phyloP scores from a whole-genome alignment of 2,888 invertebrate species.

The Agrochola macilenta region DNA sequence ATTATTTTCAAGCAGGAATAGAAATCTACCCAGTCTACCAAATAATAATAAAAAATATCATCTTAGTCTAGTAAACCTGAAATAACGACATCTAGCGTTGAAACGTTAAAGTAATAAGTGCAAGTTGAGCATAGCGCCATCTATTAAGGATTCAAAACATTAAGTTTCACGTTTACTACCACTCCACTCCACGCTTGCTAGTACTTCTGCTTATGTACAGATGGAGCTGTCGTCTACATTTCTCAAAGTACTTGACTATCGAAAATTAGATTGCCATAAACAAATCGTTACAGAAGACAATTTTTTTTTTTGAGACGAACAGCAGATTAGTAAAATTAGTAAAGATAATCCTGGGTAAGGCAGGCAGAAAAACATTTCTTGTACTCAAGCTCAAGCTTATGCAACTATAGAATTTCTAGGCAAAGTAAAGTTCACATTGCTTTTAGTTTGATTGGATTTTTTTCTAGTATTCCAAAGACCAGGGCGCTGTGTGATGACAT shows the following conservation, averaged over 20 bases:
- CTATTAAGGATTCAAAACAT: neutral
- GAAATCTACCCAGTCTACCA: neutral
- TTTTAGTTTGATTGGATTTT: neutral
- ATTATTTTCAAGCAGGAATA: neutral
- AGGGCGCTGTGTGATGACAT: neutral
- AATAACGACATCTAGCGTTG: constrained; percentile 28
- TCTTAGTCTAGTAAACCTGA: too few relatives aligned
- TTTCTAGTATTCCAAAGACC: neutral
- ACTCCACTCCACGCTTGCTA: neutral
- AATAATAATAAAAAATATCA: too few relatives aligned
- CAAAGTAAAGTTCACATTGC: neutral
- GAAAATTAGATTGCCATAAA: too few relatives aligned
- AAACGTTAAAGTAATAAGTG: neutral
- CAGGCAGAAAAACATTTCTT: too few relatives aligned
- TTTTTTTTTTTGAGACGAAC: too few relatives aligned
- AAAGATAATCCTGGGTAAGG: neutral
- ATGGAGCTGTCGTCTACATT: constrained; percentile 12
- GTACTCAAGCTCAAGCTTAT: too few relatives aligned
- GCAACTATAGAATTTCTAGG: neutral
- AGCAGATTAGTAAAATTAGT: neutral
- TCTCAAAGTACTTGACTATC: neutral
- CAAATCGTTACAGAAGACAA: neutral
- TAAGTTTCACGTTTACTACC: too few relatives aligned
- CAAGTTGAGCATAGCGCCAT: constrained; percentile 6
- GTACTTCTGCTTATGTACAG: neutral